Evolutionary conservation across 2,888 invertebrate genomes (phyloP).

Genomic region (Timandra comae): DNA sequence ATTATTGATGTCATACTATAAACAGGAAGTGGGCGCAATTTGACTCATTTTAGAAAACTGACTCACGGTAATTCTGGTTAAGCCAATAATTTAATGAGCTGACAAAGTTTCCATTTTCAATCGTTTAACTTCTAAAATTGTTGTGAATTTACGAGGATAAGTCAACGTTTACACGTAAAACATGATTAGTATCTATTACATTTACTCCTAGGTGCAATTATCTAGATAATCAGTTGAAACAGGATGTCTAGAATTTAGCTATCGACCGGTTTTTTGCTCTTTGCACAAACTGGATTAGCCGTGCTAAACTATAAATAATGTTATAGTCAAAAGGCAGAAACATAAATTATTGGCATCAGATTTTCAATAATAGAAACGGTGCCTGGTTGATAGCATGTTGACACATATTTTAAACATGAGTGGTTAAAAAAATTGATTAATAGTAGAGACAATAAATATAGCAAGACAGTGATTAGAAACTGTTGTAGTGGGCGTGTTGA

Average conservation of each 20-base stretch:
- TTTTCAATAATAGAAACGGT: no score
- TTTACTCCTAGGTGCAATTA: conserved; percentile 37
- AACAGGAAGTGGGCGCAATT: conserved; percentile 39
- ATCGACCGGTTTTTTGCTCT: conserved; percentile 9
- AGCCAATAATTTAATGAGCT: conserved; percentile 33
- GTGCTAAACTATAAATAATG: no score
- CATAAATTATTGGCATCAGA: no score
- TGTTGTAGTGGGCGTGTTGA: conserved; percentile 34
- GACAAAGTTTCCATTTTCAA: no score
- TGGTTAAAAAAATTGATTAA: no score
- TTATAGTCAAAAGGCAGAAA: no score
- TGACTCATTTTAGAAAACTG: conserved; percentile 31
- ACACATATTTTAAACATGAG: no score
- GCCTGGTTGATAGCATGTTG: no score
- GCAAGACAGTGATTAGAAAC: conserved; percentile 38
- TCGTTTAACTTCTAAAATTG: no score
- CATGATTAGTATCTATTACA: no score
- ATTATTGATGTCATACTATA: conserved; percentile 3
- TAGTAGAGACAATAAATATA: conserved; percentile 10
- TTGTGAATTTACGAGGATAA: no score
- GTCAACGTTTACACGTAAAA: no score
- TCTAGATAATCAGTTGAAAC: conserved; percentile 48
- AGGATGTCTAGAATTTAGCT: conserved; percentile 39
- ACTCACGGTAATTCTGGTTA: conserved; percentile 39
- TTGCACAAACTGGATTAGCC: background rate